Conservation (phyloP, 2,888 invertebrate genomes). For the Cataglyphis livida region DNA sequence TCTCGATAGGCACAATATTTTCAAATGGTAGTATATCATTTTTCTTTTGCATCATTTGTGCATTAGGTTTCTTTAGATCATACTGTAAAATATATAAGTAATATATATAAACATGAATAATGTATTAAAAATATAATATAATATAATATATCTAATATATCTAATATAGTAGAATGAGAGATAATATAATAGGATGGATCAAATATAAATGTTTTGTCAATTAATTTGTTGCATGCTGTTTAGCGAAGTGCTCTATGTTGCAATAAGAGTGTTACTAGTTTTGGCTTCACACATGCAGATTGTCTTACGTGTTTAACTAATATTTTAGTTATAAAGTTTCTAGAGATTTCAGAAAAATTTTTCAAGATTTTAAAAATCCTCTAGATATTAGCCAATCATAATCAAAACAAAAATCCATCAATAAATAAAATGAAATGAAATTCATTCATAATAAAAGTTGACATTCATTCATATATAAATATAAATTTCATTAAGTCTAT, state of each 20-base stretch:
- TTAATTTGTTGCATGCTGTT: neutral
- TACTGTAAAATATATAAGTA: constrained; percentile 86
- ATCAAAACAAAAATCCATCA: too few species aligned
- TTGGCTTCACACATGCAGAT: constrained; percentile 8
- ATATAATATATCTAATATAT: neutral
- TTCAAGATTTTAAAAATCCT: neutral
- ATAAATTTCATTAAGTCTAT: too few species aligned
- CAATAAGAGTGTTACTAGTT: constrained; percentile 3
- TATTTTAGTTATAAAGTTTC: neutral
- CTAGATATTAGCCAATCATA: neutral
- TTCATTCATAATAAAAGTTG: too few species aligned
- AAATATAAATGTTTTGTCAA: neutral
- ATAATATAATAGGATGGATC: neutral
- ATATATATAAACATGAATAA: too few species aligned
- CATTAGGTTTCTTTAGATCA: constrained; percentile 94
- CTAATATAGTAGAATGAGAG: neutral
- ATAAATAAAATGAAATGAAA: too few species aligned
- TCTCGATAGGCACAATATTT: constrained; percentile 93
- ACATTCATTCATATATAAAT: too few species aligned
- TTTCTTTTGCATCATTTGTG: constrained; percentile 91
- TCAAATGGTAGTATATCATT: constrained; percentile 98
- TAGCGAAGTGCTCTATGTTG: neutral
- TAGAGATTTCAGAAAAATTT: neutral
- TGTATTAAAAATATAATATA: neutral
- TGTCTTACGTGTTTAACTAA: neutral